A percentile compares a stretch with the other conserved stretches of the same genome.
These are phyloP conservation scores for Girardinus metallicus DNA, from an alignment of 2,797 vertebrate genomes.

Conservation along the genomic window DNA sequence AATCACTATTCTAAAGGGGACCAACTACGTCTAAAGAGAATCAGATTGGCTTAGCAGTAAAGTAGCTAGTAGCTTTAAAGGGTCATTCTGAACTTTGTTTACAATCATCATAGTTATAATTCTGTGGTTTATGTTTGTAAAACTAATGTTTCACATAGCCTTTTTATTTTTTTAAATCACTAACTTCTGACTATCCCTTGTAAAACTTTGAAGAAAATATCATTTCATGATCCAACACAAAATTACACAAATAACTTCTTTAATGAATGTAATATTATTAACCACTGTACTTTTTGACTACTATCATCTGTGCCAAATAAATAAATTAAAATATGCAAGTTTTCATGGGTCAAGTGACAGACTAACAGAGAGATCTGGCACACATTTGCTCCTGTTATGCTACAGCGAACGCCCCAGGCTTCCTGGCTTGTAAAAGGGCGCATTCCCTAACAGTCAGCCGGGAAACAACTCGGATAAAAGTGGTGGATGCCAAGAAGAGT, in stretches of 20 bases:
- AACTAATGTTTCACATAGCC: background rate
- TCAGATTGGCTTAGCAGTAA: background rate
- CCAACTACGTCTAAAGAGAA: background rate
- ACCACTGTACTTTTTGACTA: background rate
- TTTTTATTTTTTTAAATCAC: background rate
- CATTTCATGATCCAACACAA: background rate
- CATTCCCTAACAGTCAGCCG: background rate
- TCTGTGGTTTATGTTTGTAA: background rate
- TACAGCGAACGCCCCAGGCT: conserved; percentile 36
- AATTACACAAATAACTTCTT: background rate
- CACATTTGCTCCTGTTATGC: fast-evolving
- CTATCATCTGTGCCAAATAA: background rate
- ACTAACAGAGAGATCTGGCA: no score
- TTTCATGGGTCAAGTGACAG: background rate
- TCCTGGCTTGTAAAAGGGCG: background rate
- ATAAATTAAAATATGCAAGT: background rate
- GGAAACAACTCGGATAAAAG: background rate
- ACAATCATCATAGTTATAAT: background rate
- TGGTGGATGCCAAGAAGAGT: background rate
- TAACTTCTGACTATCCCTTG: conserved; percentile 7
- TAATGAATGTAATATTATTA: background rate
- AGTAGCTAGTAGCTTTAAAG: background rate
- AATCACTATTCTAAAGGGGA: background rate
- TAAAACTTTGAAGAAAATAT: conserved; percentile 1
- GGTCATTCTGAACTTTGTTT: background rate